phyloP scores from a whole-genome alignment of 2,797 vertebrate species.

The Oreochromis grahami region DNA sequence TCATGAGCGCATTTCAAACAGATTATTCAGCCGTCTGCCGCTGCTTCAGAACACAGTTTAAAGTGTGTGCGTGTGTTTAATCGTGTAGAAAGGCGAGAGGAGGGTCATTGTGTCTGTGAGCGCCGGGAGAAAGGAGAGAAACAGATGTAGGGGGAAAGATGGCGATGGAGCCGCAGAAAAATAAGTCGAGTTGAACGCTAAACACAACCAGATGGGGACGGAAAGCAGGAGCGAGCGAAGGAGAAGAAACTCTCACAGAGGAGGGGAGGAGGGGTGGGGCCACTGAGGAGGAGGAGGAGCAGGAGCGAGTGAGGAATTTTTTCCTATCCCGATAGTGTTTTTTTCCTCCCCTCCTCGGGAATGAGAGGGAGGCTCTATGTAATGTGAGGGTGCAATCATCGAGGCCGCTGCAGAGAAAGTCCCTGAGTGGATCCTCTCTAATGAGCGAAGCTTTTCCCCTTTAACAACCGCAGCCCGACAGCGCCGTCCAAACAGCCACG shows the following conservation, averaged over 20 bases:
- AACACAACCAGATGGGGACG: slow-evolving; percentile 75
- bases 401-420: slow-evolving; percentile 29
- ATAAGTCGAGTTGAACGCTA: slow-evolving; percentile 53
- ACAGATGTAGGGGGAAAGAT: slow-evolving; percentile 26
- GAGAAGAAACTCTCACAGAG: slow-evolving; percentile 34
- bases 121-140: slow-evolving; percentile 3
- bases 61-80: neutral
- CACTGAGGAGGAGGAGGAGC: neutral
- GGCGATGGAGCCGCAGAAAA: neutral
- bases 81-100: neutral
- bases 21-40: neutral
- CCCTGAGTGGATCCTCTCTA: slow-evolving; percentile 2
- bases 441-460: neutral
- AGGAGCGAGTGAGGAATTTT: slow-evolving; percentile 59
- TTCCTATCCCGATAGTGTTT: slow-evolving; percentile 42
- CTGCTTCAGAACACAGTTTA: neutral
- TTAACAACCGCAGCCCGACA: slow-evolving; percentile 2
- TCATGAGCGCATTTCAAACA: neutral
- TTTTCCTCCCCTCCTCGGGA: slow-evolving; percentile 23
- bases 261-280: slow-evolving; percentile 14
- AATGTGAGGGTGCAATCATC: slow-evolving; percentile 46
- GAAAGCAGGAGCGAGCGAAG: slow-evolving; percentile 17
- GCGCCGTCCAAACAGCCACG: neutral
- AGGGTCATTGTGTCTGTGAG: neutral
- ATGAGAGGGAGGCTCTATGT: slow-evolving; percentile 60